Percentiles rank a stretch among this genome's conserved stretches.
phyloP scores from a whole-genome alignment of 1,140 invertebrate species.

The Oryzaephilus surinamensis region DNA sequence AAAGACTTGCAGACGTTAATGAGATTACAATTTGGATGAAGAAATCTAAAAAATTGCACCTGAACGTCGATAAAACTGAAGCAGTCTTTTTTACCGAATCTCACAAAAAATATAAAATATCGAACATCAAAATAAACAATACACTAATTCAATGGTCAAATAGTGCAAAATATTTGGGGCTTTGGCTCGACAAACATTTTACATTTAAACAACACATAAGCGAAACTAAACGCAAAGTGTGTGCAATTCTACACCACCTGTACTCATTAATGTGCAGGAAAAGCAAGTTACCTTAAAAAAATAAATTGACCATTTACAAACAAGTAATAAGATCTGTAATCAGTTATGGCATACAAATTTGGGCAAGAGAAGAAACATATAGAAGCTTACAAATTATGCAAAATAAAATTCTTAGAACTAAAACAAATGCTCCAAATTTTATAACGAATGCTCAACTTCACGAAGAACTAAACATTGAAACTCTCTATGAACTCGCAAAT shows the following conservation, averaged over 20 bases:
- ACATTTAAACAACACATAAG: slow-evolving; percentile 3
- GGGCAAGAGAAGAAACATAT: background rate
- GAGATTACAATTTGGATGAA: slow-evolving; percentile 22
- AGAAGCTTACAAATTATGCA: background rate
- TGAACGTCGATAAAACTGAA: slow-evolving; percentile 28
- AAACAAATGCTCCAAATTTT: no score
- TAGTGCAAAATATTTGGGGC: slow-evolving; percentile 3
- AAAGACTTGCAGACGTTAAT: slow-evolving; percentile 26
- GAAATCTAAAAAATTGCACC: slow-evolving; percentile 22
- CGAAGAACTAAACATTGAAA: no score
- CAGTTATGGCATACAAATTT: no score
- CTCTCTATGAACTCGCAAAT: no score
- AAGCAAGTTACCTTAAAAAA: no score
- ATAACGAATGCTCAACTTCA: no score
- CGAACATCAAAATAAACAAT: background rate
- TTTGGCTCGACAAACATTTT: background rate
- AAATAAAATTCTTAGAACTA: no score
- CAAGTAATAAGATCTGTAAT: no score
- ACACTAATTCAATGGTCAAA: background rate
- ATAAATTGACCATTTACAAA: no score
- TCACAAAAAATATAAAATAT: slow-evolving; percentile 4
- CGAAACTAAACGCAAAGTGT: no score
- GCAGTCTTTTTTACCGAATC: slow-evolving; percentile 13
- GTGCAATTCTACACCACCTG: no score
- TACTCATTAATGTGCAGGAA: no score